Percentiles rank a stretch among this genome's conserved stretches.
Evolutionary conservation across 2,888 invertebrate species (phyloP).

Genomic region (Helicoverpa assulta): DNA sequence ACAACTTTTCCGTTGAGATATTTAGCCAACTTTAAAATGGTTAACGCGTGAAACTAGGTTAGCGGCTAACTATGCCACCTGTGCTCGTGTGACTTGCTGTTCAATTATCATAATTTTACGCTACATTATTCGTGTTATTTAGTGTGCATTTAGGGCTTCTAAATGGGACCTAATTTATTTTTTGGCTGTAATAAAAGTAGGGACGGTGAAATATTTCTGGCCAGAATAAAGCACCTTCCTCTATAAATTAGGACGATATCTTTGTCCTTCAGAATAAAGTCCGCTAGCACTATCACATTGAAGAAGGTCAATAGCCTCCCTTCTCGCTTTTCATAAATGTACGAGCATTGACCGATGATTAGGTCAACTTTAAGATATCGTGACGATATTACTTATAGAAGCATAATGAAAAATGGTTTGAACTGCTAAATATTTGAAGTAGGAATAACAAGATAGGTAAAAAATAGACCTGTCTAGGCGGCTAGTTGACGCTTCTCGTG

Average conservation of each 20-base stretch:
- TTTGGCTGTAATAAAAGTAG: background rate
- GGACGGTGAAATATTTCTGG: background rate
- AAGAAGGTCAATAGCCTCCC: background rate
- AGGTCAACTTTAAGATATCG: no score
- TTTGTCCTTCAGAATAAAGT: background rate
- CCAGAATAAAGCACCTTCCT: no score
- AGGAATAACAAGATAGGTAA: no score
- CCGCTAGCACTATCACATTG: background rate
- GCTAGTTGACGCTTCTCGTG: no score
- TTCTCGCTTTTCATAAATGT: no score
- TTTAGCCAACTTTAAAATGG: slow-evolving; percentile 81
- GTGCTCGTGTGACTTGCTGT: slow-evolving; percentile 66
- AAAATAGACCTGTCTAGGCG: no score
- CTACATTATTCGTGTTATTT: slow-evolving; percentile 21
- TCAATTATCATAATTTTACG: slow-evolving; percentile 44
- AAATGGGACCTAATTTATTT: slow-evolving; percentile 6
- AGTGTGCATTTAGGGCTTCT: slow-evolving; percentile 11
- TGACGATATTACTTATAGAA: no score
- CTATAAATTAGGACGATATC: background rate
- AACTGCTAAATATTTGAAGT: no score
- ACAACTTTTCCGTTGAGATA: slow-evolving; percentile 65
- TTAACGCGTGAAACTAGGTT: slow-evolving; percentile 76
- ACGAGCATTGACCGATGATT: no score
- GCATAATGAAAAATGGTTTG: no score
- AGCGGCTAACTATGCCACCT: slow-evolving; percentile 78